Evolutionary conservation across 2,797 vertebrate genomes (phyloP).

Genomic region (Malacoraja senta): DNA sequence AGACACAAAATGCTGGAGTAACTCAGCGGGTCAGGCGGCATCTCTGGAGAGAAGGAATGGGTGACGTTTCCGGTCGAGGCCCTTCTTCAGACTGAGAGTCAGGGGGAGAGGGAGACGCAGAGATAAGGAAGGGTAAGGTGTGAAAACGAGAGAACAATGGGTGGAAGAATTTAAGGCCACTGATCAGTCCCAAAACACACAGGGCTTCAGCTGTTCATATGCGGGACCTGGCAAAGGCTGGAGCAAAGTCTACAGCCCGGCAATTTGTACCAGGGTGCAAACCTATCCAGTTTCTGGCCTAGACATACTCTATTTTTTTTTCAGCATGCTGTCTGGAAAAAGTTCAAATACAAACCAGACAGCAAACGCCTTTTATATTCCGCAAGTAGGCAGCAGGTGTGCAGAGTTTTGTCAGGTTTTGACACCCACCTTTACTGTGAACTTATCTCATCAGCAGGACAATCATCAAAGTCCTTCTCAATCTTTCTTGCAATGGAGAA

Average conservation of each 20-base stretch:
- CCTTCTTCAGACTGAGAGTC: no score
- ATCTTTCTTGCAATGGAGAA: no score
- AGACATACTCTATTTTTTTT: not conserved
- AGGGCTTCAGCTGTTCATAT: not conserved
- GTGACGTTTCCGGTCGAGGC: no score
- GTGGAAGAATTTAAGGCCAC: not conserved
- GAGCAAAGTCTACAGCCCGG: not conserved
- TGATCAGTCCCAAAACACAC: not conserved
- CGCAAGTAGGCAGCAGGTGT: not conserved
- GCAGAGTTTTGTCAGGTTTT: not conserved
- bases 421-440: not conserved
- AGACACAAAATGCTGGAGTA: no score
- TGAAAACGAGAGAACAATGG: no score
- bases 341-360: not conserved
- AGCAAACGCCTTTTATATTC: not conserved
- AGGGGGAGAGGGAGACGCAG: no score
- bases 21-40: no score
- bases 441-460: not conserved
- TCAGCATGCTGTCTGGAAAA: not conserved
- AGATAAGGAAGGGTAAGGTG: no score
- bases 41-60: no score
- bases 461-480: not conserved
- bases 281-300: not conserved
- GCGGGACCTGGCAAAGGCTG: not conserved
- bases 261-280: not conserved